These are phyloP conservation scores for Sardina pilchardus DNA, from an alignment of 2,113 vertebrate genomes.

Conservation along the genomic window DNA sequence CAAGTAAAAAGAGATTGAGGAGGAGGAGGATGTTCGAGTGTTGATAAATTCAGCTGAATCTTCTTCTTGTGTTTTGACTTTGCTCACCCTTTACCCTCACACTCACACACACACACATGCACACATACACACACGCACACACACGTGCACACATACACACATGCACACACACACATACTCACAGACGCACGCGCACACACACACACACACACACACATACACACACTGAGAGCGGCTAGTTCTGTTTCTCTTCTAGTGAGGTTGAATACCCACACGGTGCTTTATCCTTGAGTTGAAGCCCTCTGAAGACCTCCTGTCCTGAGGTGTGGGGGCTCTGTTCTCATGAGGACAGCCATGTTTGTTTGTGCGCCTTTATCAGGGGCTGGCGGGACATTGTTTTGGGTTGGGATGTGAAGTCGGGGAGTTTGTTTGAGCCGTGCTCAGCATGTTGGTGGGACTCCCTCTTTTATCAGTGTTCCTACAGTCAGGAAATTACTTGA, in stretches of 20 bases:
- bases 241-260: background rate
- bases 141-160: constrained; percentile 32
- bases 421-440: constrained; percentile 49
- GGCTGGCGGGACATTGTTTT: constrained; percentile 24
- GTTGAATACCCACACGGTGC: no score
- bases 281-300: background rate
- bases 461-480: constrained; percentile 60
- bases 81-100: background rate
- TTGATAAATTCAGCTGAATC: background rate
- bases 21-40: constrained; percentile 1
- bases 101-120: constrained; percentile 33
- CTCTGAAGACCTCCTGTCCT: background rate
- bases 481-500: constrained; percentile 62
- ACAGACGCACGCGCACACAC: constrained; percentile 27
- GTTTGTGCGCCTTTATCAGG: background rate
- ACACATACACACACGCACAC: constrained; percentile 39
- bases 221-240: background rate
- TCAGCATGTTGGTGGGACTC: constrained; percentile 51
- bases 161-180: background rate
- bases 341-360: background rate
- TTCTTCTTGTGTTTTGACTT: background rate
- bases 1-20: constrained; percentile 25
- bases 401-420: background rate
- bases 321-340: background rate
- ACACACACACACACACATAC: constrained; percentile 19